These are phyloP conservation scores for Lithobius niger DNA, from an alignment of 1,140 invertebrate species.

Conservation along the genomic window DNA sequence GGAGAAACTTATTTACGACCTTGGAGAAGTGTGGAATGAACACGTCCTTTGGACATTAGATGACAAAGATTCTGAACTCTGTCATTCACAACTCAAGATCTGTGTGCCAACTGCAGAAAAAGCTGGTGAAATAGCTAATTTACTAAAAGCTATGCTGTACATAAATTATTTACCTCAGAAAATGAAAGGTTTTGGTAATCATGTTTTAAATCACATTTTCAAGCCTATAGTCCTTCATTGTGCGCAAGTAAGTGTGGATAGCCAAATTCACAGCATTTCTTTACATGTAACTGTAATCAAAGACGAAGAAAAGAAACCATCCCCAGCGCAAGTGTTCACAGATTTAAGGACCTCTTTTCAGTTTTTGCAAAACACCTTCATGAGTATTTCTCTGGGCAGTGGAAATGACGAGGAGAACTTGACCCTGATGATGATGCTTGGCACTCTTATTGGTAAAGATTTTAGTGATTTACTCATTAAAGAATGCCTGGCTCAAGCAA, in stretches of 20 bases:
- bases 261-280: neutral
- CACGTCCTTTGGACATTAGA: conserved; percentile 21
- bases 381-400: neutral
- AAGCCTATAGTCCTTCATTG: conserved; percentile 17
- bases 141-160: conserved; percentile 24
- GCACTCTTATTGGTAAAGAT: conserved; percentile 42
- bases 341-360: conserved; percentile 45
- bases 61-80: conserved; percentile 12
- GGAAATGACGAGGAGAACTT: conserved; percentile 28
- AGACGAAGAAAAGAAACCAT: conserved; percentile 6
- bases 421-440: conserved; percentile 46
- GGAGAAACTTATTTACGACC: conserved; percentile 25
- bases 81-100: neutral
- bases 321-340: conserved; percentile 35
- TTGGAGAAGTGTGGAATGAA: conserved; percentile 27
- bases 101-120: neutral
- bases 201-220: conserved; percentile 22
- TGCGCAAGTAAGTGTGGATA: neutral
- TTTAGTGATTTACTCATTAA: conserved; percentile 52
- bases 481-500: conserved; percentile 55
- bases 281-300: conserved; percentile 4
- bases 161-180: conserved; percentile 22
- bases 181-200: conserved; percentile 26
- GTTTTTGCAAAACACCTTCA: conserved; percentile 38
- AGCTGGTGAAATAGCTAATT: conserved; percentile 12